Evolutionary conservation across 2,113 vertebrate genomes (phyloP), one percentile per base, ranked within the genome.

Genomic region (Eidolon helvum): DNA sequence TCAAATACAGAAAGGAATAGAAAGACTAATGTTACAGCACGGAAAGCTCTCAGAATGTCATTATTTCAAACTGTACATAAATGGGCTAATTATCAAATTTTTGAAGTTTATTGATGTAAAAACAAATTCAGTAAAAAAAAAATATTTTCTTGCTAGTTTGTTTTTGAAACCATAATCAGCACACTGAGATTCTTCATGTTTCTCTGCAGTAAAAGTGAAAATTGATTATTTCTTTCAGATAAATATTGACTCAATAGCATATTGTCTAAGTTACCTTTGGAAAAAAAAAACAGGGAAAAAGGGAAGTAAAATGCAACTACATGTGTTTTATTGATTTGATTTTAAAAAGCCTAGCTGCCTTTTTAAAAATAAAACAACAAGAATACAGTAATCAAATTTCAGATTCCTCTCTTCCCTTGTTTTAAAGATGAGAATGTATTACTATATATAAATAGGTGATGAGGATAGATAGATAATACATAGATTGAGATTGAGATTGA

Each of bases 31-130:
- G 96, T 96, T 96, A 97, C 38, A 97, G 72, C 86, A 93, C 82
- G 91, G 79, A 92, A 97, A 98, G 87, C 86, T 98, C 87, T 97
- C 96, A 96, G 97, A 98, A 97, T 48, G 88, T 97, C 94, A 96
- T 97, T 97, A 94, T 95, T 97, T 98, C 97, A 97, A 97, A 97
- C 96, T 95, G 59, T 80, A 93, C 75, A 96, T 94, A 93, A 48
- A 97, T 95, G 75, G 83, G 75, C 77, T 97, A 96, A 92, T 97
- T 96, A 82, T 89, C 92, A 98, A 97, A 87, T 48, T 94, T 72
- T 97, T 87, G 95, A 92, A 21, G 72, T 69, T 94, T 92, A 77
- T 50, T 12, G 35, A 98, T 85, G 93, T 19, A 95, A 96, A 94
- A 98, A 95, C 74, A 92, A 93, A 97, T 97, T 98, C 66, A 88